Conservation (phyloP, 2,797 vertebrate genomes). For the Graptemys geographica region DNA sequence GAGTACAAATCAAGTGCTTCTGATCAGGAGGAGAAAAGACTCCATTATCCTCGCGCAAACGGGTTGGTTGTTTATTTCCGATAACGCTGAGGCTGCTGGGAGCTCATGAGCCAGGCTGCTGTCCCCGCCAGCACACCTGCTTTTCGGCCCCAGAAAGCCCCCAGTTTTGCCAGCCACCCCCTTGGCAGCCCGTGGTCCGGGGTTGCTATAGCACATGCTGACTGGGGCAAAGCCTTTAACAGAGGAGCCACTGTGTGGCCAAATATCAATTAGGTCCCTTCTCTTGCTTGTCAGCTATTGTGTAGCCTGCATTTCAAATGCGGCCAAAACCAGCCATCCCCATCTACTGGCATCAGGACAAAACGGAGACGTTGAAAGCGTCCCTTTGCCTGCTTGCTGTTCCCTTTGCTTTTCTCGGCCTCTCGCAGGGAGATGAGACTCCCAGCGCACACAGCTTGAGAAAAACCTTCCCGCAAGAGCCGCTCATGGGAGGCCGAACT, state of each 20-base stretch:
- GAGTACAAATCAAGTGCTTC: background rate
- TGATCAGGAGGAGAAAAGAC: background rate
- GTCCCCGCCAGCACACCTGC: background rate
- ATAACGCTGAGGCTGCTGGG: background rate
- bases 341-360: background rate
- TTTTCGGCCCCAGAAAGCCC: background rate
- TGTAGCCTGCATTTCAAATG: background rate
- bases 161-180: background rate
- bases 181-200: background rate
- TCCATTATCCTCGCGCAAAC: background rate
- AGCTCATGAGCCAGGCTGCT: background rate
- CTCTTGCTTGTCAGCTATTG: background rate
- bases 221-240: background rate
- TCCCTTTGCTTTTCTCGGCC: background rate
- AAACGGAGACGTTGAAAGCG: background rate
- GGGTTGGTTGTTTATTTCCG: background rate
- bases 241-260: background rate
- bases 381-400: background rate
- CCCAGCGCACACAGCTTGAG: background rate
- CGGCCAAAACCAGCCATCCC: background rate
- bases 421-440: background rate
- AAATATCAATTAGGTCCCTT: background rate
- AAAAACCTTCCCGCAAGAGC: background rate
- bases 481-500: background rate
- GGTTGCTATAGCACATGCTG: background rate